Percentiles rank a stretch among this genome's conserved stretches.
phyloP scores from a whole-genome alignment of 2,113 vertebrate species.

The Microtus pennsylvanicus region DNA sequence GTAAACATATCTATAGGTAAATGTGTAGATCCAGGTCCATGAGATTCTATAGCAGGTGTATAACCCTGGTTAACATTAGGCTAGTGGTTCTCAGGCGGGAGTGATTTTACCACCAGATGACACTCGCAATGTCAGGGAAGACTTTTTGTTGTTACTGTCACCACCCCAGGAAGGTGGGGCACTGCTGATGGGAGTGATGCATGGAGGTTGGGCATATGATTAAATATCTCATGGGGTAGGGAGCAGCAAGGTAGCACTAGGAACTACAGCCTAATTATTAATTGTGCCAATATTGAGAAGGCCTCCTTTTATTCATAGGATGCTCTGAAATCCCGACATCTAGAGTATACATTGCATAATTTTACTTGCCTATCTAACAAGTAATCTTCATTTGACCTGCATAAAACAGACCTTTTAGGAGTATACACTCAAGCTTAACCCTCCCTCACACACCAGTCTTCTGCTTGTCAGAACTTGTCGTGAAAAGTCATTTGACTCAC shows the following conservation, averaged over 20 bases:
- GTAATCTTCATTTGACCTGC: background rate
- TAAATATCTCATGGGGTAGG: background rate
- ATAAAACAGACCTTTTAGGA: background rate
- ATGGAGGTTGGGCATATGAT: background rate
- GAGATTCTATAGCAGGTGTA: background rate
- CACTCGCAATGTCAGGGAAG: background rate
- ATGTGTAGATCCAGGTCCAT: background rate
- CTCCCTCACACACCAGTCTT: background rate
- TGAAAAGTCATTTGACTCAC: background rate
- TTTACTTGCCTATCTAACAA: background rate
- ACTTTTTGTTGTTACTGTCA: background rate
- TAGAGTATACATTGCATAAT: background rate
- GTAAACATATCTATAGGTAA: background rate
- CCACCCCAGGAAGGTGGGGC: rapidly evolving
- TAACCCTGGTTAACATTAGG: background rate
- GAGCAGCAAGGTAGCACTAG: background rate
- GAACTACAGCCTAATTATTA: background rate
- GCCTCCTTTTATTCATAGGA: background rate
- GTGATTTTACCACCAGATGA: background rate
- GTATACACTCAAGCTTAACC: background rate
- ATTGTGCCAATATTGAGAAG: background rate
- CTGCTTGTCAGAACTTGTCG: background rate
- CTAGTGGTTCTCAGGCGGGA: background rate
- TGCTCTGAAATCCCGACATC: background rate
- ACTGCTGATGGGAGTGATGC: background rate